These are phyloP conservation scores for Micronycteris hirsuta DNA, from an alignment of 2,113 vertebrate species.

Conservation along the genomic window DNA sequence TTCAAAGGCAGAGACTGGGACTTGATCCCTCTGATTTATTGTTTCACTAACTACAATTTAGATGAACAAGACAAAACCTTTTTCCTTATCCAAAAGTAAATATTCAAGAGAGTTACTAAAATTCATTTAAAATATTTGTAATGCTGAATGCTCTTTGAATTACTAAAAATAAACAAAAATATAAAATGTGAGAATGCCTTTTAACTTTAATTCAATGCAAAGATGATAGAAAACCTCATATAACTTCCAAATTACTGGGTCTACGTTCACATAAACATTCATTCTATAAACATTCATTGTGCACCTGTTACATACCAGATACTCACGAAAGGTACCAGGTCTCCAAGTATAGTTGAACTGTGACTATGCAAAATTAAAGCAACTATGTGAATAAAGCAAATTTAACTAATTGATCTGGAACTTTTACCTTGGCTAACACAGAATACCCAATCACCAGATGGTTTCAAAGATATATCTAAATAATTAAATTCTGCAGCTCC, in stretches of 20 bases:
- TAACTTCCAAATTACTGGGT: neutral
- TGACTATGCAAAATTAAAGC: neutral
- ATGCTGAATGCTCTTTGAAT: neutral
- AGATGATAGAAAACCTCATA: neutral
- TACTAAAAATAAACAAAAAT: neutral
- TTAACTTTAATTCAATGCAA: neutral
- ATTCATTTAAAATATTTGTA: neutral
- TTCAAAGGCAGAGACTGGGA: neutral
- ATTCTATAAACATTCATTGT: neutral
- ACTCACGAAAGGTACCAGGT: neutral
- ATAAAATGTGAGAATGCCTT: neutral
- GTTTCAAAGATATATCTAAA: neutral
- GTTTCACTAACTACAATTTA: neutral
- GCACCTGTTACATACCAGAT: neutral
- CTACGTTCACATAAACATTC: neutral
- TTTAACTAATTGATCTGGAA: neutral
- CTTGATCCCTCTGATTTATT: neutral
- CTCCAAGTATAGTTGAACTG: neutral
- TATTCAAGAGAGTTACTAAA: neutral
- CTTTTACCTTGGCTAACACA: neutral
- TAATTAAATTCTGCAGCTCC: neutral
- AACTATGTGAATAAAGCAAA: neutral
- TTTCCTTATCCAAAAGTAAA: neutral
- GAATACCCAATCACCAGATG: neutral
- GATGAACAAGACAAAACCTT: neutral